Base-by-base conservation (phyloP, 2,888 invertebrate genomes). In the Drosophila testacea region DNA sequence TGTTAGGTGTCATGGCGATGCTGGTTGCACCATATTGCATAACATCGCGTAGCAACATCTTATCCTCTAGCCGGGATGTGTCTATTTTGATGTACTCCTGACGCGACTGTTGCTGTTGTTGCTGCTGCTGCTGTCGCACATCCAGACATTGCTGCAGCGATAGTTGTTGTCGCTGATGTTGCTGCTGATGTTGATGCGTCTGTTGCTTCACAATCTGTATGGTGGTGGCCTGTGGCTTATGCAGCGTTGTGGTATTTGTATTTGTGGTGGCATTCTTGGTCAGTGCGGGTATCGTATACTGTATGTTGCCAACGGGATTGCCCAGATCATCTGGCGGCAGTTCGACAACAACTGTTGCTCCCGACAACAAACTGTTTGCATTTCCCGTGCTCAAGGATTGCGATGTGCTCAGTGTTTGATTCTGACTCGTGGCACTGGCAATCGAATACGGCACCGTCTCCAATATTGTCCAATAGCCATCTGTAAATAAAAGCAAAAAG, bases 391-490 rank as follows among this genome's bases (percentile, higher is more conserved):
- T 54, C 48, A 83, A 62, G 4, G 81, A 68, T 11, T 62, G 72
- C 3, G 84, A 34, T 4, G 78, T 75, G 48, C 73, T 82, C 6
- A 73, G 39, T 5, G 72, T 69, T 34, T 75, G 78, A 36, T 70
- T 67, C 5, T 79, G 76, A 5, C 67, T 71, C 11, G 77, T 52
- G 27, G 76, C 22, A 44, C 77, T 83, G 16, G 91, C 89, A 47
- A 92, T 69, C 4, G 92, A 88, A 51, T 92, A 92, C 4, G 92
- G 92, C 62, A 92, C 92, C 1, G 92, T 91, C 67, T 92, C 92
- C 62, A 92, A 62, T 41, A 92, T 92, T 10, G 92, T 92, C 92
- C 92, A 92, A 65, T 92, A 92, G 47, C 92, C 92, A 76, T 92
- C 92, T 83, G 79, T 38, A 83, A 83, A 39, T 41, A 22, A 22